These are phyloP conservation scores for Thomomys bottae DNA, from an alignment of 2,113 vertebrate genomes.

Conservation along the genomic window DNA sequence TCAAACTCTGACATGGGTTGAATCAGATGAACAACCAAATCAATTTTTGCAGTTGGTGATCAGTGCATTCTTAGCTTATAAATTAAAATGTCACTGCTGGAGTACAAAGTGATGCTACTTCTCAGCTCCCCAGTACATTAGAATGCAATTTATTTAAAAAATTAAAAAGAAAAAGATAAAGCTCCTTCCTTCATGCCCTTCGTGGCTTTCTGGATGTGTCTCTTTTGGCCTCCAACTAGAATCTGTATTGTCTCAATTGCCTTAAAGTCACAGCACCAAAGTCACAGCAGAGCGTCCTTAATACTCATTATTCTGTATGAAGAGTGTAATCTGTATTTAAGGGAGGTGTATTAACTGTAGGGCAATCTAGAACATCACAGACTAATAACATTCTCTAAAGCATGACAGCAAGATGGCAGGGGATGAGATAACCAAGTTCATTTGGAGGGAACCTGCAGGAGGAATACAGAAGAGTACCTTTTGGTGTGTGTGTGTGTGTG, in stretches of 20 bases:
- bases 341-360: background rate
- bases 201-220: slow-evolving; percentile 30
- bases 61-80: slow-evolving; percentile 82
- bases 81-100: slow-evolving; percentile 87
- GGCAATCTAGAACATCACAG: background rate
- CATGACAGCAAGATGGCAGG: background rate
- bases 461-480: background rate
- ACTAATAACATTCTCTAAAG: background rate
- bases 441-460: background rate
- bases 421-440: background rate
- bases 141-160: background rate
- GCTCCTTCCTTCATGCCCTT: background rate
- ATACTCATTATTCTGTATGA: background rate
- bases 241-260: background rate
- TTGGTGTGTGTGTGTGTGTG: background rate
- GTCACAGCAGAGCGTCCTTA: background rate
- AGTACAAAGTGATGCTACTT: slow-evolving; percentile 79
- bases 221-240: background rate
- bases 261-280: background rate
- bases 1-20: slow-evolving; percentile 85
- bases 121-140: slow-evolving; percentile 49
- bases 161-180: too few species aligned
- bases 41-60: slow-evolving; percentile 86
- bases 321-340: background rate
- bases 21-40: slow-evolving; percentile 87